Percentiles rank a stretch among this genome's conserved stretches.
These are phyloP conservation scores for Pterocles gutturalis DNA, from an alignment of 2,113 vertebrate genomes.

Conservation along the genomic window DNA sequence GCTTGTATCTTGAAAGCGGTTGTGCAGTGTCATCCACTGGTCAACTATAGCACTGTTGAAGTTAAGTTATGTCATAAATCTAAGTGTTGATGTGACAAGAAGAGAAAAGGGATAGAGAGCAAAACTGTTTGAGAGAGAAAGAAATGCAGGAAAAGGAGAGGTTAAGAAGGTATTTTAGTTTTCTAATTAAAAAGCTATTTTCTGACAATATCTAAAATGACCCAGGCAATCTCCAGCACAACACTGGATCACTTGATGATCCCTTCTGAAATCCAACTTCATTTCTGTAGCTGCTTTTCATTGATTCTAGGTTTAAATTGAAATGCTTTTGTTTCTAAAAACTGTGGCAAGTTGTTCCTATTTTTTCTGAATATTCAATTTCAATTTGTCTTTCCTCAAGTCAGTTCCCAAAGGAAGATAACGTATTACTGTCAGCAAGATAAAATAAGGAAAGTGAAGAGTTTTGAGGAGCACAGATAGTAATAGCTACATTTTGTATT, in stretches of 20 bases:
- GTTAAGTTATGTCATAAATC: background rate
- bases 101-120: background rate
- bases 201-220: background rate
- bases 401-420: background rate
- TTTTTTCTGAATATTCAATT: background rate
- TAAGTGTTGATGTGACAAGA: background rate
- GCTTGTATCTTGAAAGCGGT: background rate
- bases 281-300: background rate
- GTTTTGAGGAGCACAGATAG: background rate
- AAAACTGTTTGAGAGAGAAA: background rate
- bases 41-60: background rate
- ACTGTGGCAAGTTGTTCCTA: background rate
- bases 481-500: background rate
- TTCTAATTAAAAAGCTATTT: background rate
- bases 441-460: background rate
- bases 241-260: background rate
- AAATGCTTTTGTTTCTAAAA: background rate
- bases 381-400: background rate
- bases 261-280: background rate
- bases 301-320: background rate
- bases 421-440: background rate
- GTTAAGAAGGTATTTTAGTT: background rate
- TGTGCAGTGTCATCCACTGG: background rate
- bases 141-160: background rate
- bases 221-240: background rate